Evolutionary conservation across 2,113 vertebrate genomes (phyloP), one percentile per base, ranked within the genome.

Genomic region (Silurus glanis): DNA sequence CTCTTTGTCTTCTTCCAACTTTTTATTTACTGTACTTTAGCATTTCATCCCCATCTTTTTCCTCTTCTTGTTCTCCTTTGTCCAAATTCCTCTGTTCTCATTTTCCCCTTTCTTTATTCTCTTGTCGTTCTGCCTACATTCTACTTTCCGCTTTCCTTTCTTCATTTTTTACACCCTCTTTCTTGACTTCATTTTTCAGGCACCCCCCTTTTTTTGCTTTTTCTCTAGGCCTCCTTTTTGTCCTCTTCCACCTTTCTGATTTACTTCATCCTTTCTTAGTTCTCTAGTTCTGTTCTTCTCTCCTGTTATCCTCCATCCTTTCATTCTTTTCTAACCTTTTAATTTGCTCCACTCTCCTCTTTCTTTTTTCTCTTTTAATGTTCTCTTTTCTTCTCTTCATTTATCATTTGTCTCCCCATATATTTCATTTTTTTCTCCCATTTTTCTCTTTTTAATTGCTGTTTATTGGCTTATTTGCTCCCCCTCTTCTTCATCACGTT

Each of bases 241-340:
- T 25, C 12, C 19, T 69, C 9, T 13, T 21, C 3, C 17, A 1
- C 19, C 19, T 69, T 47, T 21, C 45, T 74, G 17, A 21, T 49
- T 49, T 4, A 4, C 17, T 49, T 51, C 9, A 66, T 49, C 25
- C 7, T 21, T 23, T 74, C 45, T 51, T 37, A 37, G 37, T 37
- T 37, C 37, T 1, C 47, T 62, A 37, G 13, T 23, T 51, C 9
- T 81, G 5, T n/a, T 23, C 92, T 92, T 90, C 89, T n/a, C 28
- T 83, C 16, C 55, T 13, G 6, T 16, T 28, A 5, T 17, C n/a
- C 28, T 45, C 13, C 0, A 37, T 45, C 14, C 9, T 79, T 6
- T 37, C 25, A 13, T 37, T 7, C 51, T 78, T 17, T 56, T 25
- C 28, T 37, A 16, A 1, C 28, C 14, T 16, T 3, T 17, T 3